Percentiles rank a stretch among this genome's conserved stretches.
phyloP scores from a whole-genome alignment of 2,113 vertebrate species.

The Sterrhoptilus dennistouni region DNA sequence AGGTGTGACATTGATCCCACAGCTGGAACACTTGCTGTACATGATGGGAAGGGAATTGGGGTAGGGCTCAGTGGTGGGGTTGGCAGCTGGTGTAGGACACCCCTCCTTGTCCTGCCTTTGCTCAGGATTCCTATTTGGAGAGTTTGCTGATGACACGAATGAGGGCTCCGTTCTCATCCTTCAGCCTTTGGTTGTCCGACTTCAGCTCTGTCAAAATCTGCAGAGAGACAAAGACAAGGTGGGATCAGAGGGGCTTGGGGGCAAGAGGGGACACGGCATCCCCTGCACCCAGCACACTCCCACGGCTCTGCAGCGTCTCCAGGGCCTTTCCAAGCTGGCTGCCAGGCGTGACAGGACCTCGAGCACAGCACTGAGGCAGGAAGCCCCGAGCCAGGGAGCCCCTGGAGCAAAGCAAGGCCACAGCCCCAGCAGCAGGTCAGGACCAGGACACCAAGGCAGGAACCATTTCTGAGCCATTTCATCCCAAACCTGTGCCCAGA shows the following conservation, averaged over 20 bases:
- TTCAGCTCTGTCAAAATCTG: constrained; percentile 95
- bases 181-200: constrained; percentile 96
- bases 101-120: constrained; percentile 19
- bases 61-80: not conserved
- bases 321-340: not conserved
- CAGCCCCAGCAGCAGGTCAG: not conserved
- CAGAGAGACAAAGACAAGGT: not conserved
- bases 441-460: not conserved
- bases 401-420: not conserved
- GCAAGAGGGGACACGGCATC: rapidly evolving
- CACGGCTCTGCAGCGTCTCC: not conserved
- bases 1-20: constrained; percentile 41
- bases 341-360: not conserved
- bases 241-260: not conserved
- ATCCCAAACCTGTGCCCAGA: not conserved
- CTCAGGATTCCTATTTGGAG: constrained; percentile 84
- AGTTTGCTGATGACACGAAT: constrained; percentile 99
- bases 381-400: not conserved
- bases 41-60: not conserved
- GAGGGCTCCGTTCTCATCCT: constrained; percentile 96
- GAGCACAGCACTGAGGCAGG: not conserved
- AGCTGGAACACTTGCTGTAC: constrained; percentile 35
- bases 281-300: not conserved
- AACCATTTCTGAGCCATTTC: not conserved
- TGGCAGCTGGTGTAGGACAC: constrained; percentile 46